Evolutionary conservation across 2,113 vertebrate species (phyloP), one percentile per base, ranked within the genome.

Genomic region (Rhabdomys dilectus): DNA sequence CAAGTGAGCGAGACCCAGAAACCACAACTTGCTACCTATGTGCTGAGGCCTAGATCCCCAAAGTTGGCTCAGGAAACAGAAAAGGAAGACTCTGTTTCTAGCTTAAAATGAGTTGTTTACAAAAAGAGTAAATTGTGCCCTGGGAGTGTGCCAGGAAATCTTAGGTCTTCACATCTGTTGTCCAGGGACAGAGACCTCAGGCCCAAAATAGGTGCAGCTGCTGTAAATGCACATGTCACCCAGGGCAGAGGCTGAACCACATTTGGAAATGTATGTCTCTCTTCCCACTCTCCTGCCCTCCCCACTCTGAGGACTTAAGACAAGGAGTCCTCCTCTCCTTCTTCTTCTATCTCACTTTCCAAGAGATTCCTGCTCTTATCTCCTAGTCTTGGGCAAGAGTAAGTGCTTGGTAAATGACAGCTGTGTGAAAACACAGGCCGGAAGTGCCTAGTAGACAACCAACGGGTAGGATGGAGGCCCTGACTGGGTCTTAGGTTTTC

Each of bases 121-220:
- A 16, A 64, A 64, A 93, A 88, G 62, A 17, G 75, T 81, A 64
- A 7, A 1, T 56, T 92, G 31, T n/a, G 36, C 45, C 68, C 62
- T 26, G 15, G 58, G 72, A 45, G 77, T 45, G 78, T 72, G 36
- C 75, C 80, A 19, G 21, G 76, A 68, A 26, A 45, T 53, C 77
- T 68, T n/a, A 31, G 26, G 58, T 68, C 70, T 58, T 34, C 53
- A 42, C 88, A 95, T 81, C 95, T 97, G 96, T 62, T 91, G n/a
- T 31, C 64, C 36, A 0, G 9, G 64, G 45, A 85, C 80, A 11
- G 78, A 93, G 92, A 93, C 81, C 91, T 86, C 91, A 85, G 92
- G 87, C 95, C 84, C 92, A 58, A 75, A 95, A 97, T 78, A 97
- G 94, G 36, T 1, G 3, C 95, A 97, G 96, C 91, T 96, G 95